Evolutionary conservation across 2,113 vertebrate species (phyloP).

Genomic region (cat (Felis catus)): DNA sequence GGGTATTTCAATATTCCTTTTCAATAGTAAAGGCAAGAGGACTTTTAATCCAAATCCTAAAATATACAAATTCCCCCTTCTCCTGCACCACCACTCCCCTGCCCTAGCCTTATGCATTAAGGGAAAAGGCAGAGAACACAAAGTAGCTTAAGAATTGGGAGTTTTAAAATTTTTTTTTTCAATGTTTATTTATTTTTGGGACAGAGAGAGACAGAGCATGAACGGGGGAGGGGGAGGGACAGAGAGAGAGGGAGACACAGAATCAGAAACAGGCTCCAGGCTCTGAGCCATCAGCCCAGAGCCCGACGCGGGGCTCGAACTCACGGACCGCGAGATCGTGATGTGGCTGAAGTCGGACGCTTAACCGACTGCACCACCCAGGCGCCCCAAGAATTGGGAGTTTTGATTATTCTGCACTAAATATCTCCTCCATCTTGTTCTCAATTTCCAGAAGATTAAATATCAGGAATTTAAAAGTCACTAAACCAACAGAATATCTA

Average conservation of each 20-base stretch:
- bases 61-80: not conserved
- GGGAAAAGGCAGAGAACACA: not conserved
- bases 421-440: not conserved
- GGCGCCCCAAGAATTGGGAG: not conserved
- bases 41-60: conserved; percentile 18
- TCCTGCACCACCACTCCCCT: not conserved
- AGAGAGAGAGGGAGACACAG: too few relatives aligned
- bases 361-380: too few relatives aligned
- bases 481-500: not conserved
- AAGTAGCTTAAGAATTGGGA: not conserved
- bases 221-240: too few relatives aligned
- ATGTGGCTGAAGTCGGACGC: too few relatives aligned
- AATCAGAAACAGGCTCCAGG: too few relatives aligned
- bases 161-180: not conserved
- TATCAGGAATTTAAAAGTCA: conserved; percentile 39
- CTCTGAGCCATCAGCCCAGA: too few relatives aligned
- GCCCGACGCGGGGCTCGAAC: too few relatives aligned
- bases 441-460: conserved; percentile 30
- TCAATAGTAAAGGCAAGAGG: not conserved
- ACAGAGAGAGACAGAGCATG: too few relatives aligned
- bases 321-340: too few relatives aligned
- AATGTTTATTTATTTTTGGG: too few relatives aligned
- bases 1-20: not conserved
- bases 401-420: not conserved
- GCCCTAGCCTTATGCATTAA: not conserved